Evolutionary conservation across 2,797 vertebrate genomes (phyloP), one percentile per base, ranked within the genome.

Genomic region (Acipenser ruthenus): DNA sequence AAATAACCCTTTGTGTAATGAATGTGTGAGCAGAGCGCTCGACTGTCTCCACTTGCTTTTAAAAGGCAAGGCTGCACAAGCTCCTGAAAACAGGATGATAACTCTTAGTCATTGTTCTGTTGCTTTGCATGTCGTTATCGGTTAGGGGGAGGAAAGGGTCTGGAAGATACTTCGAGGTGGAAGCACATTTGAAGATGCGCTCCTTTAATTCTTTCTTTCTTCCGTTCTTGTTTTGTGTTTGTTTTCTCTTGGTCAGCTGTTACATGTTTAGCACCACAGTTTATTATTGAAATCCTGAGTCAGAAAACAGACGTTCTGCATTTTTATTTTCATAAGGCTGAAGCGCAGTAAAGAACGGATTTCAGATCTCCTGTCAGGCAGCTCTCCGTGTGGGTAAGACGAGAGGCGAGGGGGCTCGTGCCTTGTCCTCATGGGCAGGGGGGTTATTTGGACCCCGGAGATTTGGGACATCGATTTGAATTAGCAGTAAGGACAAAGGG

Each of bases 401-500:
- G 50, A 12, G 59, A 10, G 18, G 56, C 18, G 56, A 70, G 69
- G 50, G 60, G 50, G 70, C 62, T 37, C 5, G 37, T 37, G 37
- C 37, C 37, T 37, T 37, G 37, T 37, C 37, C 37, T 37, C 37
- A 10, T 74, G 69, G 11, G 47, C 37, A 37, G 3, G 61, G 48
- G 13, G 60, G 67, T 69, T 65, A 65, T 49, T 37, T 62, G 67
- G 71, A 66, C 72, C 67, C 65, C 73, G 78, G 76, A 82, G 73
- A 79, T 68, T 68, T 80, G 79, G 79, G 81, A 75, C 75, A 79
- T 76, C 78, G 79, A 86, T 82, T 80, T 73, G 76, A 74, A 76
- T 71, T 77, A 67, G 74, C 80, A 82, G 67, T 75, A 73, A 81
- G 83, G 85, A 89, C 87, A 90, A 88, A 90, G 87, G 82, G 76